Percentiles rank a stretch among this genome's conserved stretches.
Conservation (phyloP, 2,113 vertebrate genomes). For the Halcyon malimbica region DNA sequence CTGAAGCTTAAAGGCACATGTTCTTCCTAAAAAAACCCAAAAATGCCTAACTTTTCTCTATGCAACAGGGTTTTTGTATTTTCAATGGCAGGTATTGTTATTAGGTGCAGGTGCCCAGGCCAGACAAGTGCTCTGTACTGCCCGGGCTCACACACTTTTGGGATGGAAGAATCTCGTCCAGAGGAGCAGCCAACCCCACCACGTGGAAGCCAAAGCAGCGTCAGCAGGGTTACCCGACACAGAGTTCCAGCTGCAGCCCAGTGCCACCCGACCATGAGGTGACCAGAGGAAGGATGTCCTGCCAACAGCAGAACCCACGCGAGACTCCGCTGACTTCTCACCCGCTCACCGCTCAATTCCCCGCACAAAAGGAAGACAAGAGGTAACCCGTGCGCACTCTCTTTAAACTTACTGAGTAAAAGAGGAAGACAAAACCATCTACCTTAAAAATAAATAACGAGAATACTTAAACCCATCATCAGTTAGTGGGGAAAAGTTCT, state of each 20-base stretch:
- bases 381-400: neutral
- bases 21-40: neutral
- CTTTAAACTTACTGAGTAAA: neutral
- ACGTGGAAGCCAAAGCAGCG: accelerated
- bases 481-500: neutral
- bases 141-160: neutral
- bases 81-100: neutral
- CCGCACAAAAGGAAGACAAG: neutral
- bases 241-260: accelerated
- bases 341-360: accelerated
- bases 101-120: accelerated
- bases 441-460: neutral
- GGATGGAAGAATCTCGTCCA: neutral
- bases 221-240: neutral
- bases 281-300: neutral
- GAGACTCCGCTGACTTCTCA: neutral
- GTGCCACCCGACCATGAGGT: neutral
- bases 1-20: neutral
- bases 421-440: neutral
- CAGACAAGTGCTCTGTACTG: neutral
- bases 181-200: accelerated
- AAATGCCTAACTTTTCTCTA: neutral
- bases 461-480: neutral
- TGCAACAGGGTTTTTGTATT: neutral
- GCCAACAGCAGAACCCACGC: accelerated